phyloP scores from a whole-genome alignment of 2,888 invertebrate genomes.

The Drosophila histrio region DNA sequence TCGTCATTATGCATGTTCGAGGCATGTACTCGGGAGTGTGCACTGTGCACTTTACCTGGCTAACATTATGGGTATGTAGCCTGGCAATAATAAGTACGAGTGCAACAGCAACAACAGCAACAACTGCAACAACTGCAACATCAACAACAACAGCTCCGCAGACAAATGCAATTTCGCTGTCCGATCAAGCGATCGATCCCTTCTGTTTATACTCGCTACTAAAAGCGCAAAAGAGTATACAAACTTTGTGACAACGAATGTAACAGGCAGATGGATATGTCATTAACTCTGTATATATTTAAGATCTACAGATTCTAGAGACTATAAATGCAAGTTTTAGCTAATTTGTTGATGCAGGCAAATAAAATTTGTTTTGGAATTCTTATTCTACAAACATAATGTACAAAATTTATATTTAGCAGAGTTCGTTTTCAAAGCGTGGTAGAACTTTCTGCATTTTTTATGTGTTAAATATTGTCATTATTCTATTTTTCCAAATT shows the following conservation, averaged over 20 bases:
- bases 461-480: too few species aligned
- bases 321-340: too few species aligned
- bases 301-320: too few species aligned
- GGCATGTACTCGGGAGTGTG: conserved; percentile 43
- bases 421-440: too few species aligned
- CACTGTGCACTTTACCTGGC: conserved; percentile 49
- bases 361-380: too few species aligned
- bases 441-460: too few species aligned
- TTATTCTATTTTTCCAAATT: too few species aligned
- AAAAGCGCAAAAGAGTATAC: not conserved
- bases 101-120: conserved; percentile 15
- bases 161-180: conserved; percentile 70
- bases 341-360: too few species aligned
- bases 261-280: too few species aligned
- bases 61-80: conserved; percentile 57
- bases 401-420: too few species aligned
- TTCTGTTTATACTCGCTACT: conserved; percentile 36
- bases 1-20: conserved; percentile 54
- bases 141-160: conserved; percentile 12
- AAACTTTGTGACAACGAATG: not conserved
- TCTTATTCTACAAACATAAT: too few species aligned
- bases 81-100: conserved; percentile 52
- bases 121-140: conserved; percentile 9
- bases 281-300: too few species aligned
- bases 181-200: conserved; percentile 67